These are phyloP conservation scores for Corythornis vintsioides DNA, from an alignment of 2,113 vertebrate genomes.

Conservation along the genomic window DNA sequence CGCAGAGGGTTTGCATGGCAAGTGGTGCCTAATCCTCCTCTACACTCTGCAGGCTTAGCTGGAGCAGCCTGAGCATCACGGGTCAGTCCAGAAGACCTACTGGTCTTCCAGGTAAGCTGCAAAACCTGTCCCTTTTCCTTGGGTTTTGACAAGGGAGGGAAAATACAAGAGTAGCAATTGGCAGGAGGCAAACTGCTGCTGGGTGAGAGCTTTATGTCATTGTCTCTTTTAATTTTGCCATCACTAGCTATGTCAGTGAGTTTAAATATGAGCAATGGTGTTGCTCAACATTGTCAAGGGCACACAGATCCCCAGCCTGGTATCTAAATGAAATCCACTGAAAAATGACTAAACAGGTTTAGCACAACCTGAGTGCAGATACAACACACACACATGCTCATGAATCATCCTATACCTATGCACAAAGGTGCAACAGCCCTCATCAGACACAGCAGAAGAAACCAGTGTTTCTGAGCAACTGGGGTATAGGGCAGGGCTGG, in stretches of 20 bases:
- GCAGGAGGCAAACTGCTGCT: not conserved
- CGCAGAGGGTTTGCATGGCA: not conserved
- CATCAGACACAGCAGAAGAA: not conserved
- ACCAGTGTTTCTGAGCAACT: not conserved
- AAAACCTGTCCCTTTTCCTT: not conserved
- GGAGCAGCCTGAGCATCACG: not conserved
- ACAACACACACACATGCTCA: not conserved
- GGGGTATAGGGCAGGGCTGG: not conserved
- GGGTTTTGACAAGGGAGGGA: not conserved
- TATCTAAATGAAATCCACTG: conserved; percentile 59
- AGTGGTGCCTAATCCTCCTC: not conserved
- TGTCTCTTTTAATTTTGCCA: conserved; percentile 56
- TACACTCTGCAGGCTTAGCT: not conserved
- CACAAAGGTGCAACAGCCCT: not conserved
- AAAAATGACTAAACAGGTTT: conserved; percentile 52
- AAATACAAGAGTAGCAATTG: not conserved
- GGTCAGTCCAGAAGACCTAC: not conserved
- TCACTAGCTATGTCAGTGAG: conserved; percentile 48
- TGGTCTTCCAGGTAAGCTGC: not conserved
- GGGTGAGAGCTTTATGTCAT: conserved; percentile 36
- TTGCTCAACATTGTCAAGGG: conserved; percentile 39
- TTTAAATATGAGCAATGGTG: conserved; percentile 57
- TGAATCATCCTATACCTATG: not conserved
- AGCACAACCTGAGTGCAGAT: conserved; percentile 1
- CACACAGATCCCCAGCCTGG: not conserved